Percentiles rank a stretch among this genome's conserved stretches.
phyloP scores from a whole-genome alignment of 1,140 invertebrate species.

The Argopecten irradians region DNA sequence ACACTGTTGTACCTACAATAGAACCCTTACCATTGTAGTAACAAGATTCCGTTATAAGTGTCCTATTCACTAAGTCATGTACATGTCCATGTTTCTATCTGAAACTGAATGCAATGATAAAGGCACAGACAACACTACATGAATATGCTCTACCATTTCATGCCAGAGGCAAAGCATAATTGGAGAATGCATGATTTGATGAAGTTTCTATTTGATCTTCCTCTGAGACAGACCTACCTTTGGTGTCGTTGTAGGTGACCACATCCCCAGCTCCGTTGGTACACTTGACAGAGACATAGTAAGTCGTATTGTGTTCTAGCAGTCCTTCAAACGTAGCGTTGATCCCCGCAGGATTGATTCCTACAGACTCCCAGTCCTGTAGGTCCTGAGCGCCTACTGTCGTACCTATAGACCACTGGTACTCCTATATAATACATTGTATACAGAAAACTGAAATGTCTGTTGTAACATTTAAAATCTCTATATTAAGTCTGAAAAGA shows the following conservation, averaged over 20 bases:
- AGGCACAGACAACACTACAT: neutral
- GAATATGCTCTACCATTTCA: neutral
- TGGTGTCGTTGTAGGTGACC: slow-evolving; percentile 36
- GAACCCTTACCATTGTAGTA: neutral
- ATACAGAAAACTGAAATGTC: neutral
- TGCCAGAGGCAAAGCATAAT: neutral
- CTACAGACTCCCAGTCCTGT: slow-evolving; percentile 51
- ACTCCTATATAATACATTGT: slow-evolving; percentile 49
- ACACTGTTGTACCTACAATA: slow-evolving; percentile 47
- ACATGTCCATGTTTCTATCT: too few species aligned
- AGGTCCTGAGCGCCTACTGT: slow-evolving; percentile 51
- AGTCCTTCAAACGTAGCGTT: slow-evolving; percentile 51
- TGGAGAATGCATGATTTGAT: too few species aligned
- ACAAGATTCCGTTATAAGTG: neutral
- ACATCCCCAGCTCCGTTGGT: slow-evolving; percentile 51
- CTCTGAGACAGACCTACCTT: slow-evolving; percentile 29
- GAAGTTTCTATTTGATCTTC: neutral
- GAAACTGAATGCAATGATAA: neutral
- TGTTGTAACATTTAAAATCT: neutral
- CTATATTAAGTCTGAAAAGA: neutral
- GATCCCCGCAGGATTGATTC: slow-evolving; percentile 46
- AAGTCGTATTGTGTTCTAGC: slow-evolving; percentile 51
- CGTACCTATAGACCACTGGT: slow-evolving; percentile 60
- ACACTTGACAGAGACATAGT: slow-evolving; percentile 59
- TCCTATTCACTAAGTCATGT: neutral